Percentiles rank a stretch among this genome's conserved stretches.
These are phyloP conservation scores for Meloe dianella DNA, from an alignment of 2,888 invertebrate genomes.

Conservation along the genomic window DNA sequence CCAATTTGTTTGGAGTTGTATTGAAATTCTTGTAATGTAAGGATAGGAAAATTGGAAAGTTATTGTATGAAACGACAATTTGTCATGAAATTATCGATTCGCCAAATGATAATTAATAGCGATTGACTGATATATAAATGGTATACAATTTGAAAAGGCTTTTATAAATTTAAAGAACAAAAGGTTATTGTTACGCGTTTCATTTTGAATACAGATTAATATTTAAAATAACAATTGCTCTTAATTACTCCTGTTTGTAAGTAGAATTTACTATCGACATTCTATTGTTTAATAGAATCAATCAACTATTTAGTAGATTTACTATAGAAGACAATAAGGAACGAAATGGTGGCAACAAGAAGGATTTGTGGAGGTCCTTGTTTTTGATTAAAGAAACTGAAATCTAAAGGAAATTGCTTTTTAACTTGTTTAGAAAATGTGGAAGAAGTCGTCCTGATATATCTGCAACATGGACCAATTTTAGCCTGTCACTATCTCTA, in stretches of 20 bases:
- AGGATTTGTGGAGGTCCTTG: conserved; percentile 5
- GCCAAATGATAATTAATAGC: conserved; percentile 30
- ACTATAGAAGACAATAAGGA: background rate
- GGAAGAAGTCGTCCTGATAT: background rate
- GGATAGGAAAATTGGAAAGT: no score
- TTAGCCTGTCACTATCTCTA: background rate
- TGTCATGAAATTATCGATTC: conserved; percentile 22
- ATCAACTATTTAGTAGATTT: conserved; percentile 3
- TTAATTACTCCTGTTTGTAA: background rate
- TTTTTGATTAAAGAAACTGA: conserved; percentile 18
- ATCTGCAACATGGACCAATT: background rate
- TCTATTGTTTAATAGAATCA: conserved; percentile 7
- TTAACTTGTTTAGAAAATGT: conserved; percentile 14
- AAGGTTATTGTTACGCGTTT: background rate
- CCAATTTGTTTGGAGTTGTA: conserved; percentile 1
- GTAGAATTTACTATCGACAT: background rate
- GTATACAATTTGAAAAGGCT: conserved; percentile 17
- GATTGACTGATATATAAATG: conserved; percentile 32
- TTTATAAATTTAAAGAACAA: conserved; percentile 9
- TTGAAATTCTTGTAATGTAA: conserved; percentile 8
- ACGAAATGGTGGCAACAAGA: background rate
- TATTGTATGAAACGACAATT: no score
- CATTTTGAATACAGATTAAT: background rate
- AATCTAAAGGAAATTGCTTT: conserved; percentile 17
- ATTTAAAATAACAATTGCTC: background rate